Percentiles rank a stretch among this genome's conserved stretches.
Evolutionary conservation across 2,888 invertebrate species (phyloP).

Genomic region (Pomacea canaliculata): DNA sequence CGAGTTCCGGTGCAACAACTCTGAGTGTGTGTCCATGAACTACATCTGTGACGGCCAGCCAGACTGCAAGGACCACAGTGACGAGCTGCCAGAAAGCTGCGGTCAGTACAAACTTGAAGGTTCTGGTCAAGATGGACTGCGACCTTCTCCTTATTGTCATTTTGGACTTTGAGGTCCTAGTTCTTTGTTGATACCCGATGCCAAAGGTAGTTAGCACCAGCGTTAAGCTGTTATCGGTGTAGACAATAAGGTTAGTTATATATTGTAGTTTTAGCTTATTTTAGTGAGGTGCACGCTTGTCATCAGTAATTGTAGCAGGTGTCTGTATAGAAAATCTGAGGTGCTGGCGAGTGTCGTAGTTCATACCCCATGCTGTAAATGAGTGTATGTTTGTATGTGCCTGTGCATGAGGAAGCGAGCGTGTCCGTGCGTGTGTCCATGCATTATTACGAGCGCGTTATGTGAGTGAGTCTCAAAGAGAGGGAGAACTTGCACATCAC

Average conservation of each 20-base stretch:
- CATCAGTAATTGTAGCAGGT: too few species aligned
- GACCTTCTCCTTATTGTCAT: not conserved
- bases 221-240: too few species aligned
- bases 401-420: not conserved
- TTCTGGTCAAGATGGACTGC: not conserved
- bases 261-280: too few species aligned
- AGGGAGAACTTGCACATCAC: too few species aligned
- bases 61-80: constrained; percentile 63
- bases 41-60: constrained; percentile 64
- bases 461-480: too few species aligned
- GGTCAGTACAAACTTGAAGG: constrained; percentile 46
- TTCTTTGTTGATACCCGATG: too few species aligned
- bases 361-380: not conserved
- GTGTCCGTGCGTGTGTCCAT: not conserved
- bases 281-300: too few species aligned
- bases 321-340: too few species aligned
- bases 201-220: too few species aligned
- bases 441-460: too few species aligned
- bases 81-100: constrained; percentile 56
- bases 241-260: too few species aligned
- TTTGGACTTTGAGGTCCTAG: not conserved
- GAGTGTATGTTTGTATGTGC: constrained; percentile 6
- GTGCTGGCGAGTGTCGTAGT: too few species aligned
- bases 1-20: constrained; percentile 71
- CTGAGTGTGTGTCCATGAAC: constrained; percentile 70